These are phyloP conservation scores for Platygyra sinensis DNA, from an alignment of 64 coral and sea anemone species.

Conservation along the genomic window DNA sequence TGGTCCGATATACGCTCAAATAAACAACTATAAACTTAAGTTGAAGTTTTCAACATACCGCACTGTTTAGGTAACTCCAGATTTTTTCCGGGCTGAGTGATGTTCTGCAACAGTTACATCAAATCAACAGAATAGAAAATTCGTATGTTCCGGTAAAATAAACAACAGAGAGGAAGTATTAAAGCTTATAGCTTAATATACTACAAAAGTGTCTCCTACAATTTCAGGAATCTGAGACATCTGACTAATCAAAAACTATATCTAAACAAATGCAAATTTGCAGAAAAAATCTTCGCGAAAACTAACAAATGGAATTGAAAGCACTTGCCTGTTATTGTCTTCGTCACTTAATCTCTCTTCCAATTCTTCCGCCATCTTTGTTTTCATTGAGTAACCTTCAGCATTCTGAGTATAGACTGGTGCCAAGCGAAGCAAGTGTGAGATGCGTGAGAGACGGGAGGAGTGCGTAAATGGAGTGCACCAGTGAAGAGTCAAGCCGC, in stretches of 20 bases:
- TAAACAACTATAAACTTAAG: not conserved
- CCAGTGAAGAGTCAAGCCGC: too few species aligned
- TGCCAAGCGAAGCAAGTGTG: not conserved
- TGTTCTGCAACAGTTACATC: not conserved
- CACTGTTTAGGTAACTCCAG: slow-evolving; percentile 11
- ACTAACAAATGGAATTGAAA: not conserved
- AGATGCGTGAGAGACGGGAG: too few species aligned
- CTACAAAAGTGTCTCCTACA: not conserved
- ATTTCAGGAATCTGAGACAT: not conserved
- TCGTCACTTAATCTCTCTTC: not conserved
- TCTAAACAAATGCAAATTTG: not conserved
- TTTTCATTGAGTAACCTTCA: slow-evolving; percentile 13
- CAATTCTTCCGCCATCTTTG: slow-evolving; percentile 30
- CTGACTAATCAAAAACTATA: not conserved
- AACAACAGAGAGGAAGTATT: not conserved
- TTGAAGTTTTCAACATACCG: not conserved
- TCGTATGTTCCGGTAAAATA: too few species aligned
- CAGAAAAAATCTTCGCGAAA: not conserved
- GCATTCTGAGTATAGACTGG: not conserved
- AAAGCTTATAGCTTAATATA: not conserved
- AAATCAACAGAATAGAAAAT: not conserved
- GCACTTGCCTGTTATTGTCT: not conserved
- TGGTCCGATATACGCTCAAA: not conserved
- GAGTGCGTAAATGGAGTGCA: too few species aligned
- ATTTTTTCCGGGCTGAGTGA: not conserved